Evolutionary conservation across 1,140 invertebrate species (phyloP).

Genomic region (Telenomus remus): DNA sequence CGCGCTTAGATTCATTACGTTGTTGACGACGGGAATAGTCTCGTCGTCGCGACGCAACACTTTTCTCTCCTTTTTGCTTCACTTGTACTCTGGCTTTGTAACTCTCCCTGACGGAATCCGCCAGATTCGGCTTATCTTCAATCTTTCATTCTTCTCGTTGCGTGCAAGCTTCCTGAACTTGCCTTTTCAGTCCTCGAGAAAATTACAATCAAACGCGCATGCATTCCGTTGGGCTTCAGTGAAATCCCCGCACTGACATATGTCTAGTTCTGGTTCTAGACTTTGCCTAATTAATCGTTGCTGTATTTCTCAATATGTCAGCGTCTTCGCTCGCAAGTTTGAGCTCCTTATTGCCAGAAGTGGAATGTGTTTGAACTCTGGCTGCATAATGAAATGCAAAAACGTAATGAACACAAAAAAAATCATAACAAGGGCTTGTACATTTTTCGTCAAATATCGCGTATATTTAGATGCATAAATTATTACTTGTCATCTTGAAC

Average conservation of each 20-base stretch:
- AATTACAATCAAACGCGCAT: constrained; percentile 30
- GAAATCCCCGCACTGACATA: constrained; percentile 38
- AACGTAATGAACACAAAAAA: too few relatives aligned
- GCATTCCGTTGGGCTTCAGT: constrained; percentile 41
- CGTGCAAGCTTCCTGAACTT: constrained; percentile 34
- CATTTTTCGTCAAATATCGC: too few relatives aligned
- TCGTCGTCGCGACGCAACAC: constrained; percentile 56
- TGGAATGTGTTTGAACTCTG: constrained; percentile 30
- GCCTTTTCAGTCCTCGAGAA: constrained; percentile 23
- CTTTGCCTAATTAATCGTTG: constrained; percentile 37
- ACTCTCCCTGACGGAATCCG: constrained; percentile 31
- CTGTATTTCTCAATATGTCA: constrained; percentile 19
- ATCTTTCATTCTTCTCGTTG: constrained; percentile 30
- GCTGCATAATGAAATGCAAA: too few relatives aligned
- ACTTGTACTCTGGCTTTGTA: constrained; percentile 17
- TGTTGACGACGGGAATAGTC: constrained; percentile 65
- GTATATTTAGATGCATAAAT: constrained; percentile 7
- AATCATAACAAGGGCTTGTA: too few relatives aligned
- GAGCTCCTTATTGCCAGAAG: not conserved
- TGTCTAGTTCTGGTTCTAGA: constrained; percentile 41
- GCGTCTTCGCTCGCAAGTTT: not conserved
- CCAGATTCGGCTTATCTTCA: constrained; percentile 39
- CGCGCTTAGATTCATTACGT: constrained; percentile 46
- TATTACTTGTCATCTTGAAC: constrained; percentile 62
- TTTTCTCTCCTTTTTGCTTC: constrained; percentile 20